Evolutionary conservation across 2,888 invertebrate genomes (phyloP), one percentile per base, ranked within the genome.

Genomic region (Linnaemya vulpina): DNA sequence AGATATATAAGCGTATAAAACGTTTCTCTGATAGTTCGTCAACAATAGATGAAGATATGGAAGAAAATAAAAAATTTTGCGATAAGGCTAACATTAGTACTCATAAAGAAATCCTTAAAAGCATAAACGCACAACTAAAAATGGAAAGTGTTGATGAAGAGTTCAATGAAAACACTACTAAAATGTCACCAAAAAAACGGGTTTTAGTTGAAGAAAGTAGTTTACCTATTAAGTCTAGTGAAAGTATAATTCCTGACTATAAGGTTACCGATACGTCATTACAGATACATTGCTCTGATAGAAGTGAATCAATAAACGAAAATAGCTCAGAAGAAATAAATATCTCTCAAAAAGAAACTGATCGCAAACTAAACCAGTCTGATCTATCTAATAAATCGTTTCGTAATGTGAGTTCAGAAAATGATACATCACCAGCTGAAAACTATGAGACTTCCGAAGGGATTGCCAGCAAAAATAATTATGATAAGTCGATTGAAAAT

Each of bases 301-400:
- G 65, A 22, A 22, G 46, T 67, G 83, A 73, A 38, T 58, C 22
- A 51, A 80, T 25, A 13, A 70, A 40, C 15, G 62, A 46, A 15
- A 11, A 13, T 30, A 30, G 58, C 13, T 22, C n/a, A 15, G 53
- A 65, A 20, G 58, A 68, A 7, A 74, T 73, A 0, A 86, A 87
- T 17, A 58, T 35, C 1, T 87, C 87, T 7, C 77, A 87, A 11
- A 76, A 87, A 58, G 20, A 78, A 35, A 75, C 85, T n/a, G 63
- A 87, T 1, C 78, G 73, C 5, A 79, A 84, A 10, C 10, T 86
- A 2, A 87, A 84, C 51, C 81, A 88, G 0, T 87, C 87, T 0
- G 86, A 88, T 60, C 76, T 78, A 1, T 80, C 88, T 7, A 87
- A 88, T 40, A 87, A 88, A 86, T 87, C 88, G 3, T 76, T 73